These are phyloP conservation scores for Heliconius hewitsoni DNA, from an alignment of 1,140 invertebrate species.

Conservation along the genomic window DNA sequence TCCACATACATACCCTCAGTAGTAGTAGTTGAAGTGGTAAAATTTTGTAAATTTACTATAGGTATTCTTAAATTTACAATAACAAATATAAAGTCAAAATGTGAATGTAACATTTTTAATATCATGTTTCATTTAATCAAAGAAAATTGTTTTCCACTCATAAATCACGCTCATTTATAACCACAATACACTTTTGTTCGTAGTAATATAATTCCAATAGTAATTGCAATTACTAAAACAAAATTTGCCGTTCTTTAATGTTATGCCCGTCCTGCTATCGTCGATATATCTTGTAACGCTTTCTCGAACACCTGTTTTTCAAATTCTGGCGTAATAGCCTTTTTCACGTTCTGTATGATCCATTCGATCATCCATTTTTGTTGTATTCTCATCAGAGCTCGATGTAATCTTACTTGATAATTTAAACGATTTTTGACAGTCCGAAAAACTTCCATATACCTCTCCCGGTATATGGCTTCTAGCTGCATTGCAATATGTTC, in stretches of 20 bases:
- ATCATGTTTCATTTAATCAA: not conserved
- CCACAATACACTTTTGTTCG: not conserved
- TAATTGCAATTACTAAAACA: not conserved
- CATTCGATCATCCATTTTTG: slow-evolving; percentile 72
- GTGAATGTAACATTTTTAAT: not conserved
- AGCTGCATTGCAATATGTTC: slow-evolving; percentile 95
- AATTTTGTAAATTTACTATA: slow-evolving; percentile 6
- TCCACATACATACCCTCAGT: slow-evolving; percentile 19
- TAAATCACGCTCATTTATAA: not conserved
- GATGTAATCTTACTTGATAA: slow-evolving; percentile 59
- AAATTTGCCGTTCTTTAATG: not conserved
- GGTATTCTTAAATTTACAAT: not conserved
- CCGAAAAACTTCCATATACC: slow-evolving; percentile 55
- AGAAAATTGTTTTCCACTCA: not conserved
- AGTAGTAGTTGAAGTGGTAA: slow-evolving; percentile 5
- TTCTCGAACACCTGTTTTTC: slow-evolving; percentile 52
- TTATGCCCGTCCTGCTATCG: slow-evolving; percentile 37
- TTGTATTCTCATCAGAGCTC: slow-evolving; percentile 53
- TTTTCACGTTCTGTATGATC: slow-evolving; percentile 63
- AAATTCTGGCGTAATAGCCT: slow-evolving; percentile 66
- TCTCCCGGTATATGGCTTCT: slow-evolving; percentile 92
- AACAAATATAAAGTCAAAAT: not conserved
- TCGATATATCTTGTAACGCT: slow-evolving; percentile 58
- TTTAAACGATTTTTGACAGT: slow-evolving; percentile 59
- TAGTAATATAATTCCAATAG: not conserved